Conservation (phyloP, 2,113 vertebrate genomes). For the Myrmophylax atrothorax region DNA sequence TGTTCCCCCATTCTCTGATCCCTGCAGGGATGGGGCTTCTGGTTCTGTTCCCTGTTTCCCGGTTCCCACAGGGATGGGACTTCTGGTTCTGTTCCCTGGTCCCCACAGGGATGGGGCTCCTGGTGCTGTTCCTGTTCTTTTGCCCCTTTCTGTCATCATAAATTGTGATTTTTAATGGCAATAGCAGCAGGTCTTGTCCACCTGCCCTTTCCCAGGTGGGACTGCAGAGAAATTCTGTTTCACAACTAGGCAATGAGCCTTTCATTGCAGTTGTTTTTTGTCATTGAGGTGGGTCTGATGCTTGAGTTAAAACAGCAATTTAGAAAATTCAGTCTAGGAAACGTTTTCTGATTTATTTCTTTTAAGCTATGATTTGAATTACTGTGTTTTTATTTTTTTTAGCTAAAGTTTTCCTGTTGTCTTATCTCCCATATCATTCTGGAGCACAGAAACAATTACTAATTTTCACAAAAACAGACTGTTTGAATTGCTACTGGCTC, state of each 20-base stretch:
- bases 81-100: fast-evolving
- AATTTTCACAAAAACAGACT: not conserved
- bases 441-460: not conserved
- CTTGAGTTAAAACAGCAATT: not conserved
- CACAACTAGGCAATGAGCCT: fast-evolving
- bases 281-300: fast-evolving
- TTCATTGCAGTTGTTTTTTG: fast-evolving
- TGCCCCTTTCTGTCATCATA: not conserved
- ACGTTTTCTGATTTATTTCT: not conserved
- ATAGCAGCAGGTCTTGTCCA: not conserved
- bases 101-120: not conserved
- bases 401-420: not conserved
- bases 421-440: not conserved
- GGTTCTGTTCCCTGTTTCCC: fast-evolving
- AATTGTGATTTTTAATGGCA: fast-evolving
- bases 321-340: not conserved
- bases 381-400: not conserved
- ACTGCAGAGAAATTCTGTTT: not conserved
- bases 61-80: fast-evolving
- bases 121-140: not conserved
- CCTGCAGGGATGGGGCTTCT: fast-evolving
- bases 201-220: not conserved
- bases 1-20: not conserved
- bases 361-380: not conserved
- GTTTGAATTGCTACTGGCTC: not conserved